phyloP scores from a whole-genome alignment of 2,888 invertebrate species.

The Xestia c-nigrum region DNA sequence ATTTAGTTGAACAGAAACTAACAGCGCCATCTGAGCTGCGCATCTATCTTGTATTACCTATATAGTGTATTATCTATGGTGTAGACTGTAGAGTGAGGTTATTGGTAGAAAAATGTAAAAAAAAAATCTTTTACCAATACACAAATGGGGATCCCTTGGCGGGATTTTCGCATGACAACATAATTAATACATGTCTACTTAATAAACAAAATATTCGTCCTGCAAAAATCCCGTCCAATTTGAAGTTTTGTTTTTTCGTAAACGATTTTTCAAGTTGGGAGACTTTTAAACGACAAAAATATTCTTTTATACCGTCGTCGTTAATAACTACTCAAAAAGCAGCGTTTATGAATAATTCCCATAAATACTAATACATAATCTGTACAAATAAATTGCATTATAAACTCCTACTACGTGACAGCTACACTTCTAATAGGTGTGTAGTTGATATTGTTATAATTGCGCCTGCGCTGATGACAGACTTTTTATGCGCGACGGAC shows the following conservation, averaged over 20 bases:
- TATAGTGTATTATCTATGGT: no score
- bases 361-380: slow-evolving; percentile 20
- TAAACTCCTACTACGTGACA: slow-evolving; percentile 42
- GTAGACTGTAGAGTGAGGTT: no score
- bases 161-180: slow-evolving; percentile 55
- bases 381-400: slow-evolving; percentile 60
- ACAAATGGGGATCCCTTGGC: slow-evolving; percentile 25
- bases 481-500: no score
- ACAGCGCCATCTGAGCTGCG: no score
- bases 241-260: slow-evolving; percentile 15
- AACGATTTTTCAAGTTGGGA: neutral
- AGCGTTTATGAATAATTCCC: neutral
- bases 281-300: neutral
- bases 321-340: neutral
- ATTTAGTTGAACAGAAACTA: no score
- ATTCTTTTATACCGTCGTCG: no score
- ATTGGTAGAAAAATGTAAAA: neutral
- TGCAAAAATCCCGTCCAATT: slow-evolving; percentile 49
- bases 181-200: neutral
- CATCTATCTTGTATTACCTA: no score
- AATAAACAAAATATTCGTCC: slow-evolving; percentile 38
- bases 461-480: neutral
- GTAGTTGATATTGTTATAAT: neutral
- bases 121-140: neutral
- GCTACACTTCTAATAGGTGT: slow-evolving; percentile 14